Conservation (phyloP, 2,113 vertebrate genomes). For the Cephalopholis sonnerati region DNA sequence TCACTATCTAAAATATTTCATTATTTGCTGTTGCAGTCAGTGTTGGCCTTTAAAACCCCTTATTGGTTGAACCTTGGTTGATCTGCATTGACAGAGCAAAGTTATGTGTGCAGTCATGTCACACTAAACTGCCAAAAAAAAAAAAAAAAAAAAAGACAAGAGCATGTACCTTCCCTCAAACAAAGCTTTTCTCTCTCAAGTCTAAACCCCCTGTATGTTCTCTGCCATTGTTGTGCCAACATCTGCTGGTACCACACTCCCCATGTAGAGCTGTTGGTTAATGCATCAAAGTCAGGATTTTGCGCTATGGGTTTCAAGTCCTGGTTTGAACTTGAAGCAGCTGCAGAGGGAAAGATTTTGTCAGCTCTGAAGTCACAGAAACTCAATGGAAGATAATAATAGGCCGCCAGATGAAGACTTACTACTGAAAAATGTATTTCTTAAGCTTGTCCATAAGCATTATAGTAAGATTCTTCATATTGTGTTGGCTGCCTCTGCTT, state of each 20-base stretch:
- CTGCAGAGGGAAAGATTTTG: conserved; percentile 36
- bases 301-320: conserved; percentile 25
- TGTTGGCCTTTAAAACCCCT: background rate
- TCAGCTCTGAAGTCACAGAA: conserved; percentile 33
- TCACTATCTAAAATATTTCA: background rate
- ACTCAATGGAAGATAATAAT: conserved; percentile 23
- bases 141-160: background rate
- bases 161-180: background rate
- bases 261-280: conserved; percentile 55
- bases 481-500: background rate
- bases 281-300: conserved; percentile 59
- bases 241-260: conserved; percentile 45
- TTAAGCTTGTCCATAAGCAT: conserved; percentile 7
- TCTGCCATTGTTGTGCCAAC: conserved; percentile 27
- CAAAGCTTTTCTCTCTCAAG: conserved; percentile 17
- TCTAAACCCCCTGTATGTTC: conserved; percentile 24
- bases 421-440: conserved; percentile 11
- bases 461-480: background rate
- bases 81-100: background rate
- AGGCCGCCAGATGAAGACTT: conserved; percentile 13
- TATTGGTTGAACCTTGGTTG: background rate
- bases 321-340: conserved; percentile 49
- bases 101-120: background rate
- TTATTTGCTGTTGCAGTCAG: background rate
- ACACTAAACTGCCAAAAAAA: background rate